phyloP scores from a whole-genome alignment of 1,140 invertebrate species.

The Brachionus angularis region DNA sequence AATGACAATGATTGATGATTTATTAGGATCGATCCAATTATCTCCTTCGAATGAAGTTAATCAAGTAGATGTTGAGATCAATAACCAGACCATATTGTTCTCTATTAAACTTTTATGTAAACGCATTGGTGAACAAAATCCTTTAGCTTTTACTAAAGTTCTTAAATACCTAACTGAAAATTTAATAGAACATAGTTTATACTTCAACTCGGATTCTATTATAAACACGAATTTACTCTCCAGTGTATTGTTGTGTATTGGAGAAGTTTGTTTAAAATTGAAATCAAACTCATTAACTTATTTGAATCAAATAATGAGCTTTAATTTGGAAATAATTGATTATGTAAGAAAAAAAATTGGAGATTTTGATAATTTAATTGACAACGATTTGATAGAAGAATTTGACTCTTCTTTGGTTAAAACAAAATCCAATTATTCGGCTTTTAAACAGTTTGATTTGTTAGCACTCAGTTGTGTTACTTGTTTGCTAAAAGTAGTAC shows the following conservation, averaged over 20 bases:
- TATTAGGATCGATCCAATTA: constrained; percentile 56
- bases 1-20: constrained; percentile 55
- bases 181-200: not conserved
- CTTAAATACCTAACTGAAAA: constrained; percentile 38
- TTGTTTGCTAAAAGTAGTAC: constrained; percentile 72
- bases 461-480: constrained; percentile 67
- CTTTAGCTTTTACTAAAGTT: constrained; percentile 50
- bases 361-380: not conserved
- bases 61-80: constrained; percentile 51
- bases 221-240: constrained; percentile 25
- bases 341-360: constrained; percentile 47
- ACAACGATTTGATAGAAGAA: constrained; percentile 22
- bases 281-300: constrained; percentile 26
- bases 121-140: constrained; percentile 60
- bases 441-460: constrained; percentile 57
- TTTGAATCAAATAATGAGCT: constrained; percentile 33
- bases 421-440: too few relatives aligned
- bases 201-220: not conserved
- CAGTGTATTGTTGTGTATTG: constrained; percentile 31
- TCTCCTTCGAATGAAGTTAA: constrained; percentile 47
- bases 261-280: constrained; percentile 24
- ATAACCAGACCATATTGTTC: constrained; percentile 74
- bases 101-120: constrained; percentile 74
- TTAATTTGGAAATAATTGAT: constrained; percentile 3
- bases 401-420: too few relatives aligned